A percentile compares a stretch with the other conserved stretches of the same genome.
Conservation (phyloP, 2,888 invertebrate species). For the Andrena praecox region DNA sequence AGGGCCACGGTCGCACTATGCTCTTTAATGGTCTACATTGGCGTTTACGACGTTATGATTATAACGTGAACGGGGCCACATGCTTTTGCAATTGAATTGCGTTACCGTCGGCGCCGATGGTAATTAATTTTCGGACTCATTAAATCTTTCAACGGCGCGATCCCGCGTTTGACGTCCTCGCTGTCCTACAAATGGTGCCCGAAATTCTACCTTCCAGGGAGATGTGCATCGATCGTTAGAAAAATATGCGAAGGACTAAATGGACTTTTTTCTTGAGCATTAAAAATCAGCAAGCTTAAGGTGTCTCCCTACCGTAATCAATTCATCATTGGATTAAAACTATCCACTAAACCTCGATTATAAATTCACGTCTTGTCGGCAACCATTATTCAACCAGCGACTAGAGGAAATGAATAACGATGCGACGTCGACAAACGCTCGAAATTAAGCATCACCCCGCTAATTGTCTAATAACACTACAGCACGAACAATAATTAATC, state of each 20-base stretch:
- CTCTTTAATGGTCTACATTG: conserved; percentile 29
- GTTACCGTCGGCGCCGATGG: conserved; percentile 16
- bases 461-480: conserved; percentile 22
- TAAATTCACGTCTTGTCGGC: not conserved
- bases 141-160: conserved; percentile 13
- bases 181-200: not conserved
- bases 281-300: too few relatives aligned
- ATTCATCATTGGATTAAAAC: too few relatives aligned
- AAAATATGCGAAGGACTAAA: not conserved
- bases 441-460: not conserved
- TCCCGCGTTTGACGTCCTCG: not conserved
- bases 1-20: not conserved
- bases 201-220: not conserved
- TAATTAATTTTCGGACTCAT: conserved; percentile 57
- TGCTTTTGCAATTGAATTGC: conserved; percentile 43
- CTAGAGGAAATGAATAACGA: conserved; percentile 26
- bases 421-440: conserved; percentile 4
- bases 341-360: too few relatives aligned
- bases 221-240: not conserved
- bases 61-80: conserved; percentile 33
- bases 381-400: not conserved
- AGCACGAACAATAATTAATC: conserved; percentile 4
- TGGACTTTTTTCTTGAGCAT: too few relatives aligned
- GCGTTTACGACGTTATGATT: conserved; percentile 43
- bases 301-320: too few relatives aligned